Percentiles rank a stretch among this genome's conserved stretches.
These are phyloP conservation scores for Mustela lutreola DNA, from an alignment of 2,113 vertebrate species.

Conservation along the genomic window DNA sequence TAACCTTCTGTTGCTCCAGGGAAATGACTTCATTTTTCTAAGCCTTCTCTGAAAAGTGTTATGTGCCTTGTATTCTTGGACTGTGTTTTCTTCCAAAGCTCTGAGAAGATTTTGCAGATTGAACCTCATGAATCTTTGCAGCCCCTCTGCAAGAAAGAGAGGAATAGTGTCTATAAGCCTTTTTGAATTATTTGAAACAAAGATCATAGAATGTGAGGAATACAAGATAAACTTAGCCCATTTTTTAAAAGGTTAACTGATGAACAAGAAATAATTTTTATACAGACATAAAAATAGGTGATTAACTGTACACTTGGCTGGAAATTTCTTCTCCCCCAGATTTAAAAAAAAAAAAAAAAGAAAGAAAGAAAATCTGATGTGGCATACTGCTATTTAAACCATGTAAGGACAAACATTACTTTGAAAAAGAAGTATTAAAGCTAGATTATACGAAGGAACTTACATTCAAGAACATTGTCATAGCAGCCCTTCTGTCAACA, in stretches of 20 bases:
- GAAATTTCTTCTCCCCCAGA: conserved; percentile 44
- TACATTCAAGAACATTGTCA: background rate
- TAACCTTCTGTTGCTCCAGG: conserved; percentile 58
- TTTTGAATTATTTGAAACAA: conserved; percentile 32
- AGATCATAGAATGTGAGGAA: conserved; percentile 35
- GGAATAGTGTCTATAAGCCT: background rate
- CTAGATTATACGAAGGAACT: conserved; percentile 1
- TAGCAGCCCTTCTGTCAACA: conserved; percentile 44
- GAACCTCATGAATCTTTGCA: conserved; percentile 47
- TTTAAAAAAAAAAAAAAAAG: background rate
- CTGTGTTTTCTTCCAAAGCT: conserved; percentile 28
- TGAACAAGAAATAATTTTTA: conserved; percentile 46
- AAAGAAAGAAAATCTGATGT: background rate
- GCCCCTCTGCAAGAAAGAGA: background rate
- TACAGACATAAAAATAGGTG: conserved; percentile 8
- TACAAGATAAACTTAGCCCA: background rate
- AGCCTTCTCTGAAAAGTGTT: conserved; percentile 39
- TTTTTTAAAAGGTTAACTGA: conserved; percentile 45
- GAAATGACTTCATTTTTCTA: conserved; percentile 47
- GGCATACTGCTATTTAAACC: background rate
- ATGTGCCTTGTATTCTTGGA: conserved; percentile 34
- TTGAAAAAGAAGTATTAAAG: conserved; percentile 38
- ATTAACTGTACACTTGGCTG: conserved; percentile 3
- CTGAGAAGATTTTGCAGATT: conserved; percentile 56
- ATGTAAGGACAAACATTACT: background rate